These are phyloP conservation scores for Tetragonula clypearis DNA, from an alignment of 1,140 invertebrate genomes.

Conservation along the genomic window DNA sequence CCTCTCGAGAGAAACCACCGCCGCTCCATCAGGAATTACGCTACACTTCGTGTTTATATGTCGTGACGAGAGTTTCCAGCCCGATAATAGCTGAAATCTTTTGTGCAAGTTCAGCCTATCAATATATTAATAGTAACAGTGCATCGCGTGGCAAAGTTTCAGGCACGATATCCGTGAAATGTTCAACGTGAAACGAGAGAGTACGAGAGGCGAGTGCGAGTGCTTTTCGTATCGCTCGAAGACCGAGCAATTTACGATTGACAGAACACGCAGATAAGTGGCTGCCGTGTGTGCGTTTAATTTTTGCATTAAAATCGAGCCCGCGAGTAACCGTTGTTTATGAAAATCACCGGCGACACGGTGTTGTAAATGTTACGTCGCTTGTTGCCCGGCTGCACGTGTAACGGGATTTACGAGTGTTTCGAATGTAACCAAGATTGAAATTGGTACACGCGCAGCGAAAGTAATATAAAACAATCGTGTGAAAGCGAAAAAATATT, in stretches of 20 bases:
- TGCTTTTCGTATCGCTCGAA: constrained; percentile 5
- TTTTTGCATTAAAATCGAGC: not conserved
- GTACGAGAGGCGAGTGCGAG: not conserved
- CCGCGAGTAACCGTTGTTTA: not conserved
- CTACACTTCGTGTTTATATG: not conserved
- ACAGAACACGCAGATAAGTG: constrained; percentile 7
- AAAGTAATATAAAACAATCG: not conserved
- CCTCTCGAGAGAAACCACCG: not conserved
- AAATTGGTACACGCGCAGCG: not conserved
- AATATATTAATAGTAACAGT: constrained; percentile 15
- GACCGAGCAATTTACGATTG: constrained; percentile 23
- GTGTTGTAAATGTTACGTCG: not conserved
- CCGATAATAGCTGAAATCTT: constrained; percentile 4
- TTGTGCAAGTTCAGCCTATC: not conserved
- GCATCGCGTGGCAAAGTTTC: constrained; percentile 31
- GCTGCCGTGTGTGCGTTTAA: not conserved
- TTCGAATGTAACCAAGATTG: not conserved
- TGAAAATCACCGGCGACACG: not conserved
- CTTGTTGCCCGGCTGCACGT: not conserved
- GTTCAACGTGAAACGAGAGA: constrained; percentile 17
- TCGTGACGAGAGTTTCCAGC: not conserved
- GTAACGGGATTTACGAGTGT: not conserved
- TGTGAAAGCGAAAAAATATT: not conserved
- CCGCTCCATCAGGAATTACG: not conserved
- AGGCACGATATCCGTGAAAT: constrained; percentile 29